phyloP scores from a whole-genome alignment of 1,140 invertebrate species.

The Bombus confusus region DNA sequence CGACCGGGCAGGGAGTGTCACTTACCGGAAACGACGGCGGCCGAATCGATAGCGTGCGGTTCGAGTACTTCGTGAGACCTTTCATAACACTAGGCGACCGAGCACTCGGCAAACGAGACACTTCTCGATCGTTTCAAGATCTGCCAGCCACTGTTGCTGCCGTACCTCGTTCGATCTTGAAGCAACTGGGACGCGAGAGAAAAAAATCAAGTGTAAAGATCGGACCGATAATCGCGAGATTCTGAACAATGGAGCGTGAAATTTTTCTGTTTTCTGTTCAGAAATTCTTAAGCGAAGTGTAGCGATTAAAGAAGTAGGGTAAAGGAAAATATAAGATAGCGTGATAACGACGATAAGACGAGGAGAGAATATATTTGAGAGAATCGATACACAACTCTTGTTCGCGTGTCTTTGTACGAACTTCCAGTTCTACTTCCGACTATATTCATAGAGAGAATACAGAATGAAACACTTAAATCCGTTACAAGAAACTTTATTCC shows the following conservation, averaged over 20 bases:
- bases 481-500: background rate
- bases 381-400: constrained; percentile 14
- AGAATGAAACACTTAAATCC: background rate
- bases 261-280: background rate
- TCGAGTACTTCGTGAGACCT: constrained; percentile 54
- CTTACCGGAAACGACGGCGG: constrained; percentile 58
- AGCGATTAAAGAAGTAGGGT: background rate
- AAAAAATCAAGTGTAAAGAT: background rate
- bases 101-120: constrained; percentile 61
- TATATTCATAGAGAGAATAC: background rate
- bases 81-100: constrained; percentile 52
- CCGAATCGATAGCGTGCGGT: constrained; percentile 55
- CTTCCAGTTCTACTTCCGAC: background rate
- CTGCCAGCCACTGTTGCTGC: constrained; percentile 15
- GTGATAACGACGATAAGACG: background rate
- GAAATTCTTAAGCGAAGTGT: background rate
- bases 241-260: background rate
- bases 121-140: constrained; percentile 51
- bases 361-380: background rate
- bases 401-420: background rate
- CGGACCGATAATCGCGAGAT: background rate
- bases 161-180: background rate
- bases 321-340: background rate
- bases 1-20: constrained; percentile 55
- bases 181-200: background rate